phyloP scores from a whole-genome alignment of 2,888 invertebrate species.

The Hoplodrina blanda region DNA sequence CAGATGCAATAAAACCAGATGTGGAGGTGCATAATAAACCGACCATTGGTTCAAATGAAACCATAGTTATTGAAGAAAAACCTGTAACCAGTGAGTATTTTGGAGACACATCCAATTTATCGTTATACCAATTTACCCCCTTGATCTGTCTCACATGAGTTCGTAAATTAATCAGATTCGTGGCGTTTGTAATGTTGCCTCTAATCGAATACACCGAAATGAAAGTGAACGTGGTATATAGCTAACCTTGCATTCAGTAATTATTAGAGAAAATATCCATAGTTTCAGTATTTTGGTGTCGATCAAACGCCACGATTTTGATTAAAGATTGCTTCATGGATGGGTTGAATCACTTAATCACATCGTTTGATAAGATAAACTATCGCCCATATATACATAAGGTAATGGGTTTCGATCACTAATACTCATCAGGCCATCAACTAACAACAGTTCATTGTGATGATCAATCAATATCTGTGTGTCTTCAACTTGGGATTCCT shows the following conservation, averaged over 20 bases:
- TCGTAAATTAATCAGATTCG: slow-evolving; percentile 73
- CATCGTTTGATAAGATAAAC: slow-evolving; percentile 81
- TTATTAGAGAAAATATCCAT: slow-evolving; percentile 46
- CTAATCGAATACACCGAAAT: slow-evolving; percentile 63
- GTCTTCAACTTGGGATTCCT: slow-evolving; percentile 90
- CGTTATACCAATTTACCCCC: slow-evolving; percentile 73
- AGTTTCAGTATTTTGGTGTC: slow-evolving; percentile 48
- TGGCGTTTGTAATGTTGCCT: slow-evolving; percentile 73
- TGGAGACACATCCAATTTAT: slow-evolving; percentile 73
- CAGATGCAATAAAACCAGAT: slow-evolving; percentile 87
- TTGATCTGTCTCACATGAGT: slow-evolving; percentile 70
- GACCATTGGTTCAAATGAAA: slow-evolving; percentile 83
- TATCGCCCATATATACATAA: slow-evolving; percentile 73
- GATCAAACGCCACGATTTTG: slow-evolving; percentile 72
- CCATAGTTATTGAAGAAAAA: slow-evolving; percentile 83
- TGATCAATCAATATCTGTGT: slow-evolving; percentile 87
- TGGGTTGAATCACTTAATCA: slow-evolving; percentile 79
- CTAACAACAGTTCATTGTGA: slow-evolving; percentile 78
- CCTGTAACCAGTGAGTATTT: slow-evolving; percentile 88
- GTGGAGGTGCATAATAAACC: slow-evolving; percentile 86
- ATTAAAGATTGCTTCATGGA: slow-evolving; percentile 76
- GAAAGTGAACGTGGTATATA: slow-evolving; percentile 75
- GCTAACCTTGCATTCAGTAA: slow-evolving; percentile 58
- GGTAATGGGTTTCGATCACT: slow-evolving; percentile 76
- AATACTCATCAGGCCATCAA: slow-evolving; percentile 77